Percentiles rank a stretch among this genome's conserved stretches.
Conservation (phyloP, 2,797 vertebrate genomes). For the Dryobates pubescens region DNA sequence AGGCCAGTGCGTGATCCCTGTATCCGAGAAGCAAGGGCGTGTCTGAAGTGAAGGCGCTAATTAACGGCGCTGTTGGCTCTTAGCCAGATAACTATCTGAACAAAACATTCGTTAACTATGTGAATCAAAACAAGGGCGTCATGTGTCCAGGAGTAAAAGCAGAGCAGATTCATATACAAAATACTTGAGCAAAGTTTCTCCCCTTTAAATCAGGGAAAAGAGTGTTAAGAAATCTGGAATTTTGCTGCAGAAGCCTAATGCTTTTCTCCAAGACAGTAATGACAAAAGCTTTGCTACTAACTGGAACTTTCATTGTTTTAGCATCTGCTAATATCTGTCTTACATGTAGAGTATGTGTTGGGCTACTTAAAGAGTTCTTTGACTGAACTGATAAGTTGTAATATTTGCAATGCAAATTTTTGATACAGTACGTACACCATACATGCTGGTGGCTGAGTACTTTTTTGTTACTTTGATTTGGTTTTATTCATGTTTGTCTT, state of each 20-base stretch:
- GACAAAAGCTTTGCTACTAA: accelerated
- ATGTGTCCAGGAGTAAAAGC: background rate
- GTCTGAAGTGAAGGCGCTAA: background rate
- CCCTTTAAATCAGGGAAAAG: background rate
- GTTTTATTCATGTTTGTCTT: background rate
- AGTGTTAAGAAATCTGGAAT: background rate
- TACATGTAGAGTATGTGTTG: background rate
- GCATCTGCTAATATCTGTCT: background rate
- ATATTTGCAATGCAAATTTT: background rate
- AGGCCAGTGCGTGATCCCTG: background rate
- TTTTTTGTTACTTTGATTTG: background rate
- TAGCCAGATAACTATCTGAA: background rate
- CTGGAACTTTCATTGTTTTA: background rate
- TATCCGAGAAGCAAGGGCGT: background rate
- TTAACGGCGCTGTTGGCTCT: background rate
- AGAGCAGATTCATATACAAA: background rate
- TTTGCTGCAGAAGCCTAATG: background rate
- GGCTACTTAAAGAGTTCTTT: background rate
- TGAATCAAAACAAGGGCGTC: background rate
- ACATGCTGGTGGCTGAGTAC: background rate
- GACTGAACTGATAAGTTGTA: background rate
- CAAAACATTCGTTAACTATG: background rate
- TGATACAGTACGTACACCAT: background rate
- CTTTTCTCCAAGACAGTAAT: background rate
- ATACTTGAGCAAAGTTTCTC: background rate